A percentile compares a stretch with the other conserved stretches of the same genome.
phyloP scores from a whole-genome alignment of 1,140 invertebrate genomes.

The Camponotus floridanus region DNA sequence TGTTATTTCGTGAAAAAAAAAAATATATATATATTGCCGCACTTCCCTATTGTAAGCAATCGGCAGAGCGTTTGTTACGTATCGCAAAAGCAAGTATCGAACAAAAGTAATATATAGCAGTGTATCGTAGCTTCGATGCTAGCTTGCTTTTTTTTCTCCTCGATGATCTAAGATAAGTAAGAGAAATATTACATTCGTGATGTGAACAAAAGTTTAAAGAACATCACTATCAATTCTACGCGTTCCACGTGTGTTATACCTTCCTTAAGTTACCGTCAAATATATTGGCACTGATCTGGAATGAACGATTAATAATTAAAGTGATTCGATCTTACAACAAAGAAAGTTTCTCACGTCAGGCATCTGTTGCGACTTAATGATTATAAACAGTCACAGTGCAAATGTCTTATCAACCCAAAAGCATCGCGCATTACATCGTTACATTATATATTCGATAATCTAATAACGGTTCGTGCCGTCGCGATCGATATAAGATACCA shows the following conservation, averaged over 20 bases:
- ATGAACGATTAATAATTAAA: neutral
- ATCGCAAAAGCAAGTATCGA: slow-evolving; percentile 11
- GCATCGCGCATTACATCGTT: slow-evolving; percentile 45
- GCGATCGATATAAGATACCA: neutral
- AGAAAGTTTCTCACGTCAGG: neutral
- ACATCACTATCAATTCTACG: neutral
- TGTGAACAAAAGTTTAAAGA: slow-evolving; percentile 26
- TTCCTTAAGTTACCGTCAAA: neutral
- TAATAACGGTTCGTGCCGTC: slow-evolving; percentile 62
- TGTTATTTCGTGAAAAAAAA: neutral
- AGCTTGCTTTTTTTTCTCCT: neutral
- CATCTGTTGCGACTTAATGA: slow-evolving; percentile 24
- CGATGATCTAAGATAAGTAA: neutral
- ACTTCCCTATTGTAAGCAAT: slow-evolving; percentile 12
- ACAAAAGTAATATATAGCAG: neutral
- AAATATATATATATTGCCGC: slow-evolving; percentile 17
- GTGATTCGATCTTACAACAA: neutral
- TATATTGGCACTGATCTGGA: neutral
- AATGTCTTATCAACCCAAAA: slow-evolving; percentile 24
- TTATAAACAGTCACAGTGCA: slow-evolving; percentile 3
- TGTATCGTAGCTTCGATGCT: neutral
- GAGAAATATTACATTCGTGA: slow-evolving; percentile 41
- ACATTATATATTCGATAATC: slow-evolving; percentile 61
- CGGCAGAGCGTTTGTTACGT: slow-evolving; percentile 14
- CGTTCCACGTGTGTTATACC: neutral